These are phyloP conservation scores for Platycheirus rosarum DNA, from an alignment of 2,888 invertebrate species.

Conservation along the genomic window DNA sequence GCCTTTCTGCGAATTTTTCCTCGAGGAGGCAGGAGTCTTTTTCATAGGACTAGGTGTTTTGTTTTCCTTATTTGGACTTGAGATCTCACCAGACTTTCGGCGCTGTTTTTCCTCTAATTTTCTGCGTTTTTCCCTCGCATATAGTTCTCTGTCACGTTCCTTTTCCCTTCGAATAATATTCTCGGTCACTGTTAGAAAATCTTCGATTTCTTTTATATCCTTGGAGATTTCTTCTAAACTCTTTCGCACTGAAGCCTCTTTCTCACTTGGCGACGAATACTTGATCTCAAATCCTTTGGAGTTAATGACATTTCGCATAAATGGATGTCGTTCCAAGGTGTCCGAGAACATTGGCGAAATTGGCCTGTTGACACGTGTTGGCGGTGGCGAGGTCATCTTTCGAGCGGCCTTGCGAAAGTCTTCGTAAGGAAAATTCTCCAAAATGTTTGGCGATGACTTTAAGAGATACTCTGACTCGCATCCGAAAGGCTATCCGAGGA, in stretches of 20 bases:
- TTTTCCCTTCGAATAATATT: constrained; percentile 80
- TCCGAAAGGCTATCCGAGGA: constrained; percentile 66
- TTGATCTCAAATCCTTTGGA: constrained; percentile 76
- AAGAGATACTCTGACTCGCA: constrained; percentile 78
- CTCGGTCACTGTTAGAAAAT: constrained; percentile 82
- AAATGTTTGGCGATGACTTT: constrained; percentile 82
- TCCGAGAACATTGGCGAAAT: constrained; percentile 80
- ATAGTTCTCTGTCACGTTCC: constrained; percentile 78
- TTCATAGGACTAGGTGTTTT: constrained; percentile 78
- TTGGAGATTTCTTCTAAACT: constrained; percentile 82
- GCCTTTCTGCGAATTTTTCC: constrained; percentile 75
- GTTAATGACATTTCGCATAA: constrained; percentile 81
- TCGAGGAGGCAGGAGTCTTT: constrained; percentile 69
- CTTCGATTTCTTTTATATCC: constrained; percentile 82
- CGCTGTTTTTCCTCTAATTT: constrained; percentile 67
- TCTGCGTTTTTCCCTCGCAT: constrained; percentile 75
- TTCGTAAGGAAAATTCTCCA: constrained; percentile 81
- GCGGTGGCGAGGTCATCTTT: constrained; percentile 66
- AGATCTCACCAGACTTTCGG: constrained; percentile 55
- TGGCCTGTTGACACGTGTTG: constrained; percentile 48
- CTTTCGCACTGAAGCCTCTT: constrained; percentile 80
- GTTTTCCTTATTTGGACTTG: constrained; percentile 80
- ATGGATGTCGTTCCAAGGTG: constrained; percentile 81
- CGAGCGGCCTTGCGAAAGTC: constrained; percentile 76
- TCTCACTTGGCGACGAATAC: constrained; percentile 80